Percentiles rank a stretch among this genome's conserved stretches.
These are phyloP conservation scores for Luffia ferchaultella DNA, from an alignment of 2,888 invertebrate species.

Conservation along the genomic window DNA sequence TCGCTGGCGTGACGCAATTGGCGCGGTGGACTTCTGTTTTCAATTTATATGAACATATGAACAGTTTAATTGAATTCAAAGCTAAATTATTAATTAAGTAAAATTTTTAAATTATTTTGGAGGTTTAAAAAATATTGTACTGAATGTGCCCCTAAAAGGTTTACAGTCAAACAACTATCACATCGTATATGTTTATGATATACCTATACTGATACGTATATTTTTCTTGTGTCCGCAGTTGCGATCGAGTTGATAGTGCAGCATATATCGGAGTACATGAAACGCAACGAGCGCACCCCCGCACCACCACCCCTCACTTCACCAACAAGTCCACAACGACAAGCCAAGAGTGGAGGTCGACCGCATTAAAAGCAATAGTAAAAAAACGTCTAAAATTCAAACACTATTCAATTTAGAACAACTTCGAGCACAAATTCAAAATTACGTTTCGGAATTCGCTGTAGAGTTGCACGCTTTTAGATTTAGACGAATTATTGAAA, in stretches of 20 bases:
- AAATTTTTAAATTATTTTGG: neutral
- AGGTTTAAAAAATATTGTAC: neutral
- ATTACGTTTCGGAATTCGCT: no score
- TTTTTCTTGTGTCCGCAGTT: conserved; percentile 74
- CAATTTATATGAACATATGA: no score
- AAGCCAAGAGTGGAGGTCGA: conserved; percentile 35
- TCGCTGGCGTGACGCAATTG: no score
- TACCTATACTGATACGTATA: neutral
- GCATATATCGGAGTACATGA: conserved; percentile 92
- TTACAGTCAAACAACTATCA: neutral
- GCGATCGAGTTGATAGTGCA: conserved; percentile 97
- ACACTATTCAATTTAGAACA: no score
- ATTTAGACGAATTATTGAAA: no score
- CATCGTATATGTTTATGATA: neutral
- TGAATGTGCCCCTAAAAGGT: neutral
- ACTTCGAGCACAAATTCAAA: no score
- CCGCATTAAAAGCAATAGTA: conserved; percentile 33
- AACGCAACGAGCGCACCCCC: conserved; percentile 37
- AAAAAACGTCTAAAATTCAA: neutral
- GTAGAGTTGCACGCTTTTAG: no score
- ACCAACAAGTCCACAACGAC: conserved; percentile 44
- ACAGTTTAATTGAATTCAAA: no score
- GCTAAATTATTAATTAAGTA: no score
- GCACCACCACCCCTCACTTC: conserved; percentile 21
- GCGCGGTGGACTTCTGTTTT: no score